Conservation (phyloP, 2,888 invertebrate genomes). For the Tridacna crocea region DNA sequence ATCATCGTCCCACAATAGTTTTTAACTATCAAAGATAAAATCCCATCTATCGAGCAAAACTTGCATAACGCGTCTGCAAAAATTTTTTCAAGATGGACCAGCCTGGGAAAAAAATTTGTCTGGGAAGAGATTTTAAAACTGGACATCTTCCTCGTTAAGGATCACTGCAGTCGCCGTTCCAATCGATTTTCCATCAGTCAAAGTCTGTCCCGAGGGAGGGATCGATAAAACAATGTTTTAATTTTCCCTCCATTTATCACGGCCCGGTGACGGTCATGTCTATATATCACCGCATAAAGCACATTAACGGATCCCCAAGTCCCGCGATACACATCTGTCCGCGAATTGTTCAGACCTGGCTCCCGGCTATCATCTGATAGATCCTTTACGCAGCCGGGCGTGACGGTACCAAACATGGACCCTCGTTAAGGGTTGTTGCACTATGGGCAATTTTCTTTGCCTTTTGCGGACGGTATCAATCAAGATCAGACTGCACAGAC, state of each 20-base stretch:
- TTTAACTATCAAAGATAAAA: too few relatives aligned
- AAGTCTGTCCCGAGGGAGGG: conserved; percentile 37
- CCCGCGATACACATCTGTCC: conserved; percentile 49
- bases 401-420: background rate
- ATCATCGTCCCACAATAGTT: too few relatives aligned
- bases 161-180: background rate
- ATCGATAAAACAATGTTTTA: conserved; percentile 61
- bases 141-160: too few relatives aligned
- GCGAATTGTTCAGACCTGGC: conserved; percentile 20
- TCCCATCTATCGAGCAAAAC: too few relatives aligned
- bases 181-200: conserved; percentile 39
- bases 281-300: conserved; percentile 54
- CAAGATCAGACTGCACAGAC: too few relatives aligned
- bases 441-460: too few relatives aligned
- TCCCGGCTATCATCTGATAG: background rate
- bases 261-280: conserved; percentile 34
- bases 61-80: too few relatives aligned
- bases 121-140: too few relatives aligned
- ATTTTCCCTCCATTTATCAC: conserved; percentile 53
- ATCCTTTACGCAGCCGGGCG: background rate
- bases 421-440: too few relatives aligned
- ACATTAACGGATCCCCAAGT: conserved; percentile 42
- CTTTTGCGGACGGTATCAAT: too few relatives aligned
- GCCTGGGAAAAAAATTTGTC: too few relatives aligned
- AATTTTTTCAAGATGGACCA: too few relatives aligned